Percentiles rank a stretch among this genome's conserved stretches.
Evolutionary conservation across 2,797 vertebrate genomes (phyloP).

Genomic region (Enteromius viviparus): DNA sequence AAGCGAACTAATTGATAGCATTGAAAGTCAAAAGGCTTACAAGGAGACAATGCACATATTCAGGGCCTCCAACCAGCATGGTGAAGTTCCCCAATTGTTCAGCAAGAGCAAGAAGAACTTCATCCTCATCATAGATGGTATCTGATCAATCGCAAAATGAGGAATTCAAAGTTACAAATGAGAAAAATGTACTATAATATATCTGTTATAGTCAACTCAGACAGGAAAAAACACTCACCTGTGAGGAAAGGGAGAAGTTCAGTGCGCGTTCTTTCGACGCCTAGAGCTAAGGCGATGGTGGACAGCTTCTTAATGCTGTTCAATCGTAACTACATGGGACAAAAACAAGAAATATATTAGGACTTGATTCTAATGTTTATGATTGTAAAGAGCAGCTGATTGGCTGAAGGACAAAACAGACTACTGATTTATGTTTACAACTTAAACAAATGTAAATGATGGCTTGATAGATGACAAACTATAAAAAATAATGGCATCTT

Average conservation of each 20-base stretch:
- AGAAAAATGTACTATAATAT: background rate
- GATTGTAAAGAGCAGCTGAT: background rate
- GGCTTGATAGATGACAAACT: background rate
- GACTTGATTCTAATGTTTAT: background rate
- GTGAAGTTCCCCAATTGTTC: slow-evolving; percentile 89
- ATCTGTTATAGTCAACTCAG: background rate
- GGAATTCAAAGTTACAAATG: background rate
- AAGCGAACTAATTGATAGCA: too few relatives aligned
- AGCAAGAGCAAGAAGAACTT: slow-evolving; percentile 86
- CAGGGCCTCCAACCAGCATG: slow-evolving; percentile 85
- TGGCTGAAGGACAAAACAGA: background rate
- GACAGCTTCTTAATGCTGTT: slow-evolving; percentile 90
- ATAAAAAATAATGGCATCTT: background rate
- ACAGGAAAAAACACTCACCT: slow-evolving; percentile 67
- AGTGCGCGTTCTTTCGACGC: slow-evolving; percentile 86
- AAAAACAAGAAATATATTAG: background rate
- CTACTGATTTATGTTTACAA: background rate
- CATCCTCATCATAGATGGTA: slow-evolving; percentile 88
- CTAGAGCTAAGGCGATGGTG: slow-evolving; percentile 85
- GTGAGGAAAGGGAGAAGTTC: slow-evolving; percentile 87
- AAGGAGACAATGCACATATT: slow-evolving; percentile 87
- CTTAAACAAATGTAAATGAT: background rate
- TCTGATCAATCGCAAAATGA: slow-evolving; percentile 65
- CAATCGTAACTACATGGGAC: slow-evolving; percentile 75
- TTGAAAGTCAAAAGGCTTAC: slow-evolving; percentile 68